Base-by-base conservation (phyloP, 2,113 vertebrate genomes). In the Motacilla tschutschensis region DNA sequence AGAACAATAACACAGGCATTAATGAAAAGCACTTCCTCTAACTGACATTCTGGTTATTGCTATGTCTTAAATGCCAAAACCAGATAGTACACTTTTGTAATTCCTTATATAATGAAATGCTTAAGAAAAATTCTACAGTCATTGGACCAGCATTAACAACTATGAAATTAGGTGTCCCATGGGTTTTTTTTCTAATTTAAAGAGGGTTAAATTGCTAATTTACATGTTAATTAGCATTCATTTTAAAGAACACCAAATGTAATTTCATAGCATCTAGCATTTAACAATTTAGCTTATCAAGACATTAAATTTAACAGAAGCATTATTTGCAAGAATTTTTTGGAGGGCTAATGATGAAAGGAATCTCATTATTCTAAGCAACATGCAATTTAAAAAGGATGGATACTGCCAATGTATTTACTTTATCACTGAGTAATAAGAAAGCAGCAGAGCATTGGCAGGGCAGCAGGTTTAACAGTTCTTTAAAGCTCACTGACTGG, bases 181-280 rank as follows among this genome's bases (percentile, higher is more conserved):
- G 87, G 44, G 31, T 15, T 89, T 87, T 91, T 38, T 75, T 81
- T 44, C 51, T 43, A 91, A 93, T 92, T 92, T 92, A 90, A 97
- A 90, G 76, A 75, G 71, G 88, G 79, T 87, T 94, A 95, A 96
- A 94, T 93, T 96, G 81, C 55, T 96, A 86, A 96, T 97, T 96
- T 96, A 85, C 87, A 94, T 95, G 76, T 93, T 94, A 94, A 96
- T 91, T 96, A 95, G 33, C 79, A 91, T 91, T 91, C 59, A 71
- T 74, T 94, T 92, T 91, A 91, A 95, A 94, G 91, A 88, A 70
- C 67, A 67, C 59, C 41, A 81, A 94, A 92, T 79, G 48, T 85
- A 95, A 96, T 92, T 96, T 79, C 53, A 92, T 53, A 90, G 64
- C 65, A 93, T 87, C 67, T 77, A 96, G 75, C 82, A 91, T 92